A percentile compares a stretch with the other conserved stretches of the same genome.
These are phyloP conservation scores for Dendrolimus punctatus DNA, from an alignment of 1,140 invertebrate genomes.

Conservation along the genomic window DNA sequence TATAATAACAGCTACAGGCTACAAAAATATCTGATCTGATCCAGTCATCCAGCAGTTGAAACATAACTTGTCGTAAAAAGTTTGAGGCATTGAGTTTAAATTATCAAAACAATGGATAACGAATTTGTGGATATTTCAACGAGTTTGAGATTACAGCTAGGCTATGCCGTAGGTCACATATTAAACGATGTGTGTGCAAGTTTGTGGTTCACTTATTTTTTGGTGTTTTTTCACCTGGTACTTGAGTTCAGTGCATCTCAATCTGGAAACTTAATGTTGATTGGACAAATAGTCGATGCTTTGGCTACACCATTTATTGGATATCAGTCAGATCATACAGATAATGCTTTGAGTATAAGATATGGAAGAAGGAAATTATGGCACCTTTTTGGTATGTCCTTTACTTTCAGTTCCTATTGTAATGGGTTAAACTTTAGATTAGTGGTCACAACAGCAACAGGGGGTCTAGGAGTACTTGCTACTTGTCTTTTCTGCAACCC, in stretches of 20 bases:
- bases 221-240: slow-evolving; percentile 93
- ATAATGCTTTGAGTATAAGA: slow-evolving; percentile 75
- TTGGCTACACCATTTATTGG: slow-evolving; percentile 92
- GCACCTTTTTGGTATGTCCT: slow-evolving; percentile 89
- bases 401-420: slow-evolving; percentile 2
- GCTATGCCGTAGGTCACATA: slow-evolving; percentile 86
- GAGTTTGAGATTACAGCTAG: slow-evolving; percentile 52
- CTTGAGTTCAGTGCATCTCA: slow-evolving; percentile 81
- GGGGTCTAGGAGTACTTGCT: too few relatives aligned
- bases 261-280: slow-evolving; percentile 85
- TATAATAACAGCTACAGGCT: too few relatives aligned
- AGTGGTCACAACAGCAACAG: too few relatives aligned
- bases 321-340: slow-evolving; percentile 85
- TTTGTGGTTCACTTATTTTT: slow-evolving; percentile 98
- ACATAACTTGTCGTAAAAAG: too few relatives aligned
- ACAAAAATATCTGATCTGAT: too few relatives aligned
- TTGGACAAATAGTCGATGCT: slow-evolving; percentile 93
- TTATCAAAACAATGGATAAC: slow-evolving; percentile 43
- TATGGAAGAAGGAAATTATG: slow-evolving; percentile 93
- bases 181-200: slow-evolving; percentile 96
- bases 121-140: slow-evolving; percentile 62
- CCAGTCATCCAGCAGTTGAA: too few relatives aligned
- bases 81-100: too few relatives aligned
- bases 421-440: too few relatives aligned
- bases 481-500: too few relatives aligned